phyloP scores from a whole-genome alignment of 2,113 vertebrate genomes.

The Caloenas nicobarica region DNA sequence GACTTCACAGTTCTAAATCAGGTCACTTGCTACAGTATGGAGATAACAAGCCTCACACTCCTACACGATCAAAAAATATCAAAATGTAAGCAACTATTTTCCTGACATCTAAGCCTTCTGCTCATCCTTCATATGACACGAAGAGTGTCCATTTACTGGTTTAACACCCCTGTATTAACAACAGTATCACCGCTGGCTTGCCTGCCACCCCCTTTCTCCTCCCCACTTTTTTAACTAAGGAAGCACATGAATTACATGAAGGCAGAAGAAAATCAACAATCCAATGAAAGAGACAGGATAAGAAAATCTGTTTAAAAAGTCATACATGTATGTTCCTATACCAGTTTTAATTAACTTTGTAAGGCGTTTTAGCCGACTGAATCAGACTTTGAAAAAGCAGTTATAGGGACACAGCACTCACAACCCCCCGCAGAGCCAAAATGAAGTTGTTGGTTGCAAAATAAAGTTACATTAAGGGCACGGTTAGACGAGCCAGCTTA shows the following conservation, averaged over 20 bases:
- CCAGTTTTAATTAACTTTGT: neutral
- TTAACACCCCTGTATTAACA: neutral
- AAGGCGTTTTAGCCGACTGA: neutral
- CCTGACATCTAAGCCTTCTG: neutral
- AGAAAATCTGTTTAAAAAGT: neutral
- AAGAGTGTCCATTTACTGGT: neutral
- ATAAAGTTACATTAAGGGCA: neutral
- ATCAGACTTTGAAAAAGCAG: neutral
- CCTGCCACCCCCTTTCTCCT: neutral
- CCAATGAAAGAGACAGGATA: neutral
- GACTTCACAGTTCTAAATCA: constrained; percentile 59
- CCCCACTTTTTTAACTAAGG: neutral
- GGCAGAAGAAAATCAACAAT: neutral
- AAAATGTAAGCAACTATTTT: neutral
- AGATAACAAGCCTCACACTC: neutral
- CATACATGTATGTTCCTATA: neutral
- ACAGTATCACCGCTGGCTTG: neutral
- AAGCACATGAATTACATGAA: neutral
- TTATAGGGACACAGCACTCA: neutral
- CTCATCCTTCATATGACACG: neutral
- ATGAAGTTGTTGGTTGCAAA: neutral
- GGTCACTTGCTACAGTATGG: neutral
- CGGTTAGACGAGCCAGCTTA: neutral
- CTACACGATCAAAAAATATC: neutral
- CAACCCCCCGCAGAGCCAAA: neutral